A percentile compares a stretch with the other conserved stretches of the same genome.
These are phyloP conservation scores for Sorex araneus DNA, from an alignment of 2,113 vertebrate species.

Conservation along the genomic window DNA sequence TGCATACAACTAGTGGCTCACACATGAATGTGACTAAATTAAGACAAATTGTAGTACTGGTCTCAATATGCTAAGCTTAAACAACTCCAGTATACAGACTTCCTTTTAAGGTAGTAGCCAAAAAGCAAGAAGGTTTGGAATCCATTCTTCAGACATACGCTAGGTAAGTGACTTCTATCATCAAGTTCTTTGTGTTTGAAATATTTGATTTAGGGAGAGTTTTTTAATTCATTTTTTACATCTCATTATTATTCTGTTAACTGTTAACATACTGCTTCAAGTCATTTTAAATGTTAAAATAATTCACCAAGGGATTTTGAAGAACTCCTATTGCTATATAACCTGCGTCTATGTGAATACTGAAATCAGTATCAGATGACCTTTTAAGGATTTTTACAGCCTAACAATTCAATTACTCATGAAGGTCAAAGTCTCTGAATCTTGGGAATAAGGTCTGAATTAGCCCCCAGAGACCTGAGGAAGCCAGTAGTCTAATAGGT, in stretches of 20 bases:
- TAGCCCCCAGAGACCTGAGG: not conserved
- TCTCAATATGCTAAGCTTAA: not conserved
- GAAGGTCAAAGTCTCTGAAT: not conserved
- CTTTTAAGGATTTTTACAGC: not conserved
- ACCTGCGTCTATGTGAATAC: not conserved
- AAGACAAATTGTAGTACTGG: too few species aligned
- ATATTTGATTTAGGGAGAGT: not conserved
- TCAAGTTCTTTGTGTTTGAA: not conserved
- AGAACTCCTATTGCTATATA: constrained; percentile 6
- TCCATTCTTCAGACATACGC: not conserved
- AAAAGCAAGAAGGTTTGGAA: not conserved
- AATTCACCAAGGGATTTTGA: constrained; percentile 5
- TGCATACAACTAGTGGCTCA: too few species aligned
- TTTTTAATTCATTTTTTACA: not conserved
- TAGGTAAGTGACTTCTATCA: not conserved
- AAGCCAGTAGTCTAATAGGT: not conserved
- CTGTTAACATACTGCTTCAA: not conserved
- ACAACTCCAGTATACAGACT: not conserved
- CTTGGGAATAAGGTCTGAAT: constrained; percentile 41
- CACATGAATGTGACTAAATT: too few species aligned
- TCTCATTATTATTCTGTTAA: constrained; percentile 24
- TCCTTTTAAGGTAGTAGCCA: not conserved
- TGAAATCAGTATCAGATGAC: constrained; percentile 29
- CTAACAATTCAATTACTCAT: constrained; percentile 22
- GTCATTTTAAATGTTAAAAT: constrained; percentile 7